Evolutionary conservation across 2,888 invertebrate species (phyloP).

Genomic region (Polietes domitor): DNA sequence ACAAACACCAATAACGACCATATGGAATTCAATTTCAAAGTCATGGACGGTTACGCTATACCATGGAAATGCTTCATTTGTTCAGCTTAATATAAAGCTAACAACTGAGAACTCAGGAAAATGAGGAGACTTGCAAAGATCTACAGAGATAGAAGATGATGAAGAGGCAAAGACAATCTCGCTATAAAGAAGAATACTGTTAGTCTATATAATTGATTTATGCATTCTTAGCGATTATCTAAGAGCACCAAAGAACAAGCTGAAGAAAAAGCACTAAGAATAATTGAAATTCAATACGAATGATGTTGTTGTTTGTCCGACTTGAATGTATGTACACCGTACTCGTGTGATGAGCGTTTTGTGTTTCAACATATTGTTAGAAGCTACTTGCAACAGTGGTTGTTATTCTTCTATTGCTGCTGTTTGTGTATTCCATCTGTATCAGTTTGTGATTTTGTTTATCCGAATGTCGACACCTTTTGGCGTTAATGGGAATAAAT

Average conservation of each 20-base stretch:
- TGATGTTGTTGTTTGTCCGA: background rate
- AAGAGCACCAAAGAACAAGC: constrained; percentile 10
- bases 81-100: background rate
- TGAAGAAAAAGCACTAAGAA: constrained; percentile 4
- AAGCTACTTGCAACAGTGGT: background rate
- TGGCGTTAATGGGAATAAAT: constrained; percentile 59
- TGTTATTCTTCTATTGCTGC: background rate
- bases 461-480: constrained; percentile 54
- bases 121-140: background rate
- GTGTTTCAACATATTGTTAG: constrained; percentile 23
- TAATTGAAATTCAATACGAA: constrained; percentile 59
- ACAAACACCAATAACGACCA: background rate
- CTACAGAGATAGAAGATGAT: constrained; percentile 23
- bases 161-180: constrained; percentile 12
- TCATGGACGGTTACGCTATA: background rate
- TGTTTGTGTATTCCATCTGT: background rate
- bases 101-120: background rate
- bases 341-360: constrained; percentile 25
- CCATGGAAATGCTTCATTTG: background rate
- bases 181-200: constrained; percentile 58
- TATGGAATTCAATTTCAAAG: constrained; percentile 24
- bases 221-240: constrained; percentile 66
- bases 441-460: constrained; percentile 30
- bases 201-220: constrained; percentile 71
- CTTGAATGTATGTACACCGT: background rate